A percentile compares a stretch with the other conserved stretches of the same genome.
Evolutionary conservation across 2,797 vertebrate genomes (phyloP).

Genomic region (Parotocinclus haroldoi): DNA sequence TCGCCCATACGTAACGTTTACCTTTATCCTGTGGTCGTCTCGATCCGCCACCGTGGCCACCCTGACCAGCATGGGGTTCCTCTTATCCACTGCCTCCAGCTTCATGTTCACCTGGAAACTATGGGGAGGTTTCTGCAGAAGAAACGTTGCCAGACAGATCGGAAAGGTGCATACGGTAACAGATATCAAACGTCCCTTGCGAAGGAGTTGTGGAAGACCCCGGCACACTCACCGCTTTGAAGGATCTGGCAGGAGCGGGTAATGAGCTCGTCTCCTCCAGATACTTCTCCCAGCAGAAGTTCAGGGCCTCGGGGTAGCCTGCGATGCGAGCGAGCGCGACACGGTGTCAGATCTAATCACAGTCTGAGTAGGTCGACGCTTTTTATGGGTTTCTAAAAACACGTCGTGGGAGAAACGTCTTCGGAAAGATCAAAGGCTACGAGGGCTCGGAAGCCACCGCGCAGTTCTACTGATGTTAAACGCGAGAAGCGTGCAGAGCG

Average conservation of each 20-base stretch:
- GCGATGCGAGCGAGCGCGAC: background rate
- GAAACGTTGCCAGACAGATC: constrained; percentile 6
- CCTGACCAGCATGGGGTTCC: constrained; percentile 77
- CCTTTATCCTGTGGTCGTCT: constrained; percentile 78
- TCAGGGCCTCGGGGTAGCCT: constrained; percentile 75
- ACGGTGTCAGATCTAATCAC: background rate
- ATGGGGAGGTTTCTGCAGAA: constrained; percentile 73
- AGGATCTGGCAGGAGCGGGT: constrained; percentile 80
- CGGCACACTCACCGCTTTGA: constrained; percentile 73
- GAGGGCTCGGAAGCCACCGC: background rate
- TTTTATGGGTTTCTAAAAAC: background rate
- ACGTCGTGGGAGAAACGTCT: background rate
- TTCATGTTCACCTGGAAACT: constrained; percentile 81
- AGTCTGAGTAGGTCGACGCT: background rate
- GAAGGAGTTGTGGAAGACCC: constrained; percentile 18
- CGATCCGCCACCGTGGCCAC: constrained; percentile 76
- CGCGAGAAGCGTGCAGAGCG: too few species aligned
- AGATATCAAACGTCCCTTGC: background rate
- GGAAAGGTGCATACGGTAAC: background rate
- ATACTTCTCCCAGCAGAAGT: constrained; percentile 83
- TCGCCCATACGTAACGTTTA: constrained; percentile 45
- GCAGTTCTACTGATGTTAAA: background rate
- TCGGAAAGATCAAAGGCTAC: background rate
- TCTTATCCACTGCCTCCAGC: constrained; percentile 79
- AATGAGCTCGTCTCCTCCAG: constrained; percentile 80